These are phyloP conservation scores for Mylabris sibirica DNA, from an alignment of 2,888 invertebrate genomes.

Conservation along the genomic window DNA sequence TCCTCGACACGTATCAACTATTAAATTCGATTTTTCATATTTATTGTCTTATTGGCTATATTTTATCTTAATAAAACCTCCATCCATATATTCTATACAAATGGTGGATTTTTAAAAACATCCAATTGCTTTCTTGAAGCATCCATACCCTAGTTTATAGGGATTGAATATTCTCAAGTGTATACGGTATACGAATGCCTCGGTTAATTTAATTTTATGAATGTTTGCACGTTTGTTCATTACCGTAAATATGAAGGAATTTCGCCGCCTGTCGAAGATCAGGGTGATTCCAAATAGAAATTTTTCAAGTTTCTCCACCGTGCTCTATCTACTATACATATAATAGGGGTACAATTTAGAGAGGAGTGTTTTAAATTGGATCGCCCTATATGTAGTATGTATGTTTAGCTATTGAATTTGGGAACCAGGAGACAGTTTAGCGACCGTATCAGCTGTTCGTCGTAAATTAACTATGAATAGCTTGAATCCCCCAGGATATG, in stretches of 20 bases:
- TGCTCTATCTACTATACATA: background rate
- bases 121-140: background rate
- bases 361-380: background rate
- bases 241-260: background rate
- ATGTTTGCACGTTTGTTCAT: background rate
- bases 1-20: conserved; percentile 33
- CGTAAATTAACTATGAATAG: conserved; percentile 34
- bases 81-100: too few relatives aligned
- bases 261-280: background rate
- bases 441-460: conserved; percentile 33
- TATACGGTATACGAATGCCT: too few relatives aligned
- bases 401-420: conserved; percentile 13
- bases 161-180: background rate
- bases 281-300: background rate
- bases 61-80: too few relatives aligned
- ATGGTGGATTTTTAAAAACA: conserved; percentile 13
- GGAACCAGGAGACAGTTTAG: conserved; percentile 34
- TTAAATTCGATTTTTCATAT: conserved; percentile 33
- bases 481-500: conserved; percentile 12
- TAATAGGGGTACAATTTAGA: background rate
- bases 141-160: too few relatives aligned
- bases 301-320: background rate
- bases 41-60: conserved; percentile 26
- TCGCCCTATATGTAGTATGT: background rate
- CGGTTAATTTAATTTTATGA: background rate